Evolutionary conservation across 2,797 vertebrate species (phyloP).

Genomic region (Propithecus perrieri): DNA sequence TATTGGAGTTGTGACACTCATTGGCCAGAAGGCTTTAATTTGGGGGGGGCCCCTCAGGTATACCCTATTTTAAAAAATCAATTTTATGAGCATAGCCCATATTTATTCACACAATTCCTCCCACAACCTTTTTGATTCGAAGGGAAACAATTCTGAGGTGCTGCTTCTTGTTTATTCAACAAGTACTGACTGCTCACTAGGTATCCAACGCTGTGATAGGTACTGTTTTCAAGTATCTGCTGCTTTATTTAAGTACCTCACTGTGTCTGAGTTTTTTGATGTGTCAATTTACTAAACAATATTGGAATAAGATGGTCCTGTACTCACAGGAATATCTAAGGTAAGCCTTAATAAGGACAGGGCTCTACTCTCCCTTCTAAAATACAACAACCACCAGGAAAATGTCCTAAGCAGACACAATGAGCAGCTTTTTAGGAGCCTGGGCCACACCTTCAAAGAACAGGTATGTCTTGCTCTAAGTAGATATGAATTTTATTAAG

Average conservation of each 20-base stretch:
- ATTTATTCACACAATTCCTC: slow-evolving; percentile 1
- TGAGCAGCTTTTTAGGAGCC: neutral
- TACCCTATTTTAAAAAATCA: slow-evolving; percentile 4
- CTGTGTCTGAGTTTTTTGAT: neutral
- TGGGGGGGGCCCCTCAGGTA: neutral
- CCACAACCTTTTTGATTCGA: neutral
- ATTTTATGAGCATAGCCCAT: neutral
- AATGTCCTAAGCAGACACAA: neutral
- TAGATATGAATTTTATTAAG: slow-evolving; percentile 47
- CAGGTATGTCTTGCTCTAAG: slow-evolving; percentile 16
- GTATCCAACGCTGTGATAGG: neutral
- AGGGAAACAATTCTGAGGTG: neutral
- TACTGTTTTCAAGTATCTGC: slow-evolving; percentile 1
- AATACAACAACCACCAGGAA: slow-evolving; percentile 22
- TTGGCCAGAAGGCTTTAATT: slow-evolving; percentile 28
- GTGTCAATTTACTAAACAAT: slow-evolving; percentile 45
- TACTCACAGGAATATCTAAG: neutral
- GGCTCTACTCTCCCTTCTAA: neutral
- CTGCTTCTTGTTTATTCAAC: slow-evolving; percentile 55
- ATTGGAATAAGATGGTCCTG: neutral
- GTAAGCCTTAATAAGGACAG: neutral
- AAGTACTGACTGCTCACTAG: slow-evolving; percentile 30
- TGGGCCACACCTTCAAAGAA: neutral
- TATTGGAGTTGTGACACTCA: neutral
- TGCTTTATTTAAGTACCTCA: slow-evolving; percentile 50